Base-by-base conservation (phyloP, 2,888 invertebrate genomes). In the Galeruca laticollis region DNA sequence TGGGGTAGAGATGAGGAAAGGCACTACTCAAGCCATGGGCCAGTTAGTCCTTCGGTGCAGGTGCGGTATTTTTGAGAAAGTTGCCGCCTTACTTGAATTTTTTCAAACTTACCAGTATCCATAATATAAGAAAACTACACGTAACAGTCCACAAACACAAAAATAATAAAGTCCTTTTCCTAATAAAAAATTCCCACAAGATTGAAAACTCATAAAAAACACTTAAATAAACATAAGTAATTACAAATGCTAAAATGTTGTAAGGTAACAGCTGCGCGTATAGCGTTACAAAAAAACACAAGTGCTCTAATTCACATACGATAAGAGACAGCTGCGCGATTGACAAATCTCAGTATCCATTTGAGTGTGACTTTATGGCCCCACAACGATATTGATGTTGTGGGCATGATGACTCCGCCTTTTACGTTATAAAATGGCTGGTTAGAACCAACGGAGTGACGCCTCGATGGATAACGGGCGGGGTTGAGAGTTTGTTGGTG, bases 341-440 rank as follows among this genome's bases (percentile, higher is more conserved):
- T 79, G 80, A 69, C 72, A 72, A 81, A 82, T 81, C 79, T 79
- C 79, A 73, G 79, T 78, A 79, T 80, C 80, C 81, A 82, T 82
- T 82, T 82, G 81, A 80, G 76, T 80, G 80, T 78, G 81, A 81
- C 76, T 78, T 80, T 78, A 80, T 75, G 79, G 76, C 78, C 75
- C 75, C 77, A 75, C 76, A 75, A 77, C 76, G 73, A 75, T 68
- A 73, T 75, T 75, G 73, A 76, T 75, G 73, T 72, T 15, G 70
- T 61, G 70, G 71, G 70, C 63, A 47, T 15, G 67, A 65, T 20
- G 13, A 20, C 49, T 61, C 52, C 70, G 67, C 69, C 74, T 71
- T 47, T 18, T 11, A 10, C 10, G 33, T 68, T 69, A 71, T 72
- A 74, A 74, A 74, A 74, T 74, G 74, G 74, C 72, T 69, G 72